phyloP scores from a whole-genome alignment of 2,113 vertebrate species.

The Prolemur simus region DNA sequence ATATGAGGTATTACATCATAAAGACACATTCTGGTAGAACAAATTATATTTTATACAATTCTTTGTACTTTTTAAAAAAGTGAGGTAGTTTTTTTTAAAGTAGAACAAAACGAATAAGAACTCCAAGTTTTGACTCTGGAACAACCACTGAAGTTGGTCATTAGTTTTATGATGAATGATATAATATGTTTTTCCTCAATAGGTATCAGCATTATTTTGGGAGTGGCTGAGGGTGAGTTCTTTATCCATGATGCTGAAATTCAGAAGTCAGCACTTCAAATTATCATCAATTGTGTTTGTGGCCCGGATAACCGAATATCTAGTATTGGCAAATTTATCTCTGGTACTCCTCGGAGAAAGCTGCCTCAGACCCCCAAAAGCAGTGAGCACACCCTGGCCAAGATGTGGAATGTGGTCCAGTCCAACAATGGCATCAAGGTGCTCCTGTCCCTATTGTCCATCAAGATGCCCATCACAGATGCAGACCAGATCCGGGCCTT shows the following conservation, averaged over 20 bases:
- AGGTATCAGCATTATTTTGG: conserved; percentile 99
- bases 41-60: background rate
- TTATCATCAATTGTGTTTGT: conserved; percentile 98
- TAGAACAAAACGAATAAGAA: conserved; percentile 31
- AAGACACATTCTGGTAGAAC: background rate
- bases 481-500: conserved; percentile 97
- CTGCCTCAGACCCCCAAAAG: conserved; percentile 92
- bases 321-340: conserved; percentile 97
- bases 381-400: conserved; percentile 93
- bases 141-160: background rate
- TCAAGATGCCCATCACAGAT: conserved; percentile 99
- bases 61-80: background rate
- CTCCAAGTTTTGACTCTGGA: background rate
- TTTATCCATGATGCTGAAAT: conserved; percentile 99
- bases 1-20: background rate
- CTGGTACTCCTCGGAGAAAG: conserved; percentile 94
- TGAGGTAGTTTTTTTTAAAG: background rate
- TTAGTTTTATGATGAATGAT: conserved; percentile 19
- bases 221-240: conserved; percentile 97
- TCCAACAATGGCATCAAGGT: conserved; percentile 99
- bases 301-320: conserved; percentile 97
- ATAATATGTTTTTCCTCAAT: conserved; percentile 11
- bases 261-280: conserved; percentile 98
- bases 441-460: conserved; percentile 93
- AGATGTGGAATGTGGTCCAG: conserved; percentile 99